Evolutionary conservation across 2,888 invertebrate species (phyloP).

Genomic region (Cepaea hortensis): DNA sequence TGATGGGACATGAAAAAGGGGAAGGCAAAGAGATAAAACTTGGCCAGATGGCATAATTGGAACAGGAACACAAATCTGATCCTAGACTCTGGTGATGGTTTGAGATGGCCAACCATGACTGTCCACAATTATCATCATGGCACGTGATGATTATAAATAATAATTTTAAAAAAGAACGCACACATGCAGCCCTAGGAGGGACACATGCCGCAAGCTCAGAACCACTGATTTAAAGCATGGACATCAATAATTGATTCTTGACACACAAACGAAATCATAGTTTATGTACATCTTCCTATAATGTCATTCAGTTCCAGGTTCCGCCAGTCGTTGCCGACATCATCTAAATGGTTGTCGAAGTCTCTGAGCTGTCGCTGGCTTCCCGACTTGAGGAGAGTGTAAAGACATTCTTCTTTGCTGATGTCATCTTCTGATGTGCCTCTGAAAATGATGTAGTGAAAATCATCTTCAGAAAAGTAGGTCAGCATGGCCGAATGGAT

Average conservation of each 20-base stretch:
- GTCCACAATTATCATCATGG: no score
- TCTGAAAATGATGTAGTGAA: slow-evolving; percentile 53
- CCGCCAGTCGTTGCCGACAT: slow-evolving; percentile 91
- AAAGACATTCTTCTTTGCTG: slow-evolving; percentile 57
- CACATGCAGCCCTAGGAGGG: no score
- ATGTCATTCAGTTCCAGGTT: slow-evolving; percentile 84
- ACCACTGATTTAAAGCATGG: neutral
- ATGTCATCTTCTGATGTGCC: slow-evolving; percentile 74
- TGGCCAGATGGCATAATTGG: no score
- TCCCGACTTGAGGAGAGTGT: slow-evolving; percentile 82
- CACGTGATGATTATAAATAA: no score
- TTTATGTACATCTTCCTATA: slow-evolving; percentile 60
- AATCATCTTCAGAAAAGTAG: neutral
- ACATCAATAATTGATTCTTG: neutral
- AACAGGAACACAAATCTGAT: no score
- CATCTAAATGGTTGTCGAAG: slow-evolving; percentile 97
- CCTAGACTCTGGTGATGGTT: no score
- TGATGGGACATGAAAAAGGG: no score
- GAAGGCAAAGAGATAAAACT: no score
- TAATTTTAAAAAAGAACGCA: no score
- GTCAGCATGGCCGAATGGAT: no score
- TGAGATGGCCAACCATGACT: no score
- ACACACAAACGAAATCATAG: neutral
- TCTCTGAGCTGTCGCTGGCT: slow-evolving; percentile 89
- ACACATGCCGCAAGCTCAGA: no score